Evolutionary conservation across 2,113 vertebrate species (phyloP).

Genomic region (Calonectris borealis): DNA sequence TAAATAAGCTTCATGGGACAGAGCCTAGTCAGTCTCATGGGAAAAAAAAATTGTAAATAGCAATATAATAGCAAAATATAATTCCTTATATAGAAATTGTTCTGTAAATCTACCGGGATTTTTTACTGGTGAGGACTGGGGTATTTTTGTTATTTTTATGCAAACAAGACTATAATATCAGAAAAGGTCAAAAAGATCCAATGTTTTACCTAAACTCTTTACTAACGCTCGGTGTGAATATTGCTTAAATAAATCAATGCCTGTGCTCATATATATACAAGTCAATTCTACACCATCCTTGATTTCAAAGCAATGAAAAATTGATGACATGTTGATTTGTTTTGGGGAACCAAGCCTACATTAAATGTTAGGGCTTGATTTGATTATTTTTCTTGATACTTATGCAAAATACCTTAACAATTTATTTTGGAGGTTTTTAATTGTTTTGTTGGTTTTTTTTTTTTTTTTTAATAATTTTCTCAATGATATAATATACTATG

Average conservation of each 20-base stretch:
- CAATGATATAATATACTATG: background rate
- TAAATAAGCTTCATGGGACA: background rate
- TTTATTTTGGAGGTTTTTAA: background rate
- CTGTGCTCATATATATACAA: background rate
- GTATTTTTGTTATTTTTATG: background rate
- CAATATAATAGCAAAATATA: background rate
- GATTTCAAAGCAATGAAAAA: background rate
- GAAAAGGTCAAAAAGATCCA: background rate
- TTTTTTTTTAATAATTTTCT: background rate
- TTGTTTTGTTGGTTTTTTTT: background rate
- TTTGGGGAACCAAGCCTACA: background rate
- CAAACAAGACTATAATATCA: background rate
- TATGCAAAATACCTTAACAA: background rate
- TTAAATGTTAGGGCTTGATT: background rate
- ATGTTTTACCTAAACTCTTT: background rate
- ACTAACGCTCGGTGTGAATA: background rate
- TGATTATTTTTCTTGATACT: background rate
- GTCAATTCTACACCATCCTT: background rate
- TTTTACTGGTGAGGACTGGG: background rate
- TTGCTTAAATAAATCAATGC: background rate
- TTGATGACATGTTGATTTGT: background rate
- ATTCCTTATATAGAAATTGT: background rate
- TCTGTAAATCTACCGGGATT: background rate
- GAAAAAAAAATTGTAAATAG: background rate
- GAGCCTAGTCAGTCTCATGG: background rate